phyloP scores from a whole-genome alignment of 2,888 invertebrate species.

The Clanis bilineata region DNA sequence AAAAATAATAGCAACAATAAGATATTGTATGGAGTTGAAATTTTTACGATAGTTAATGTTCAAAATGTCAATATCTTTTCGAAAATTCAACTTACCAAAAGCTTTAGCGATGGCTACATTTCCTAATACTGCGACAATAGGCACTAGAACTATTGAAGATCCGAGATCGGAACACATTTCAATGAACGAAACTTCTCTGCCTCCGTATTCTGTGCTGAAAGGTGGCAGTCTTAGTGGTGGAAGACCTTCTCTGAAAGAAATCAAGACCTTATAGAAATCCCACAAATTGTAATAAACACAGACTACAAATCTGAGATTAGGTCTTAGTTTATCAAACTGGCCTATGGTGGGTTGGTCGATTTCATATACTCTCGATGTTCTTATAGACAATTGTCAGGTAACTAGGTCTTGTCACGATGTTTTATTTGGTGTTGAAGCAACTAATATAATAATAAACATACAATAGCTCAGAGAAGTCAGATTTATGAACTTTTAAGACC shows the following conservation, averaged over 20 bases:
- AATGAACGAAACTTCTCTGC: conserved; percentile 82
- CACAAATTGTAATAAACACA: neutral
- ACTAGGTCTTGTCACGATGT: no score
- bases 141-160: conserved; percentile 92
- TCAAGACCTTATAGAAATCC: neutral
- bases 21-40: no score
- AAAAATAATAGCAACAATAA: no score
- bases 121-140: conserved; percentile 94
- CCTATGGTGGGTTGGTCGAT: no score
- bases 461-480: no score
- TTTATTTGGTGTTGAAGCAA: neutral
- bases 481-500: no score
- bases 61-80: neutral
- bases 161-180: conserved; percentile 92
- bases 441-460: neutral
- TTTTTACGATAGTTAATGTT: no score
- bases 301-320: no score
- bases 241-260: conserved; percentile 84
- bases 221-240: conserved; percentile 87
- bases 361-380: no score
- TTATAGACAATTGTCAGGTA: no score
- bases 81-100: conserved; percentile 84
- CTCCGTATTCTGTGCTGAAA: conserved; percentile 84
- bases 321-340: no score
- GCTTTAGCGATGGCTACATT: conserved; percentile 98